Evolutionary conservation across 2,888 invertebrate genomes (phyloP).

Genomic region (Erebia epiphron): DNA sequence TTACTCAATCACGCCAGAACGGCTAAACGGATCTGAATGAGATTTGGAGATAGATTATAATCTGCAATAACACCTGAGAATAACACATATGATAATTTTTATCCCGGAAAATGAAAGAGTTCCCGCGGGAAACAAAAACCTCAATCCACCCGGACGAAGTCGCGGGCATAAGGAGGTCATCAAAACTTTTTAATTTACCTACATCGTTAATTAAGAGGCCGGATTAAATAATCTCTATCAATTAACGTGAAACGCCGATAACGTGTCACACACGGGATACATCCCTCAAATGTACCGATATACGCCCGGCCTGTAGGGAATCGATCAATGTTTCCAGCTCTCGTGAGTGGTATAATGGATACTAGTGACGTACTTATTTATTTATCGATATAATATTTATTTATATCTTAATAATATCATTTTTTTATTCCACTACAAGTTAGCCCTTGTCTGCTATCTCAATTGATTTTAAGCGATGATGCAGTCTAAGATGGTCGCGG

Average conservation of each 20-base stretch:
- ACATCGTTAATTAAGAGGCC: neutral
- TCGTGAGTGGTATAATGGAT: constrained; percentile 61
- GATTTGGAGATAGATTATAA: no score
- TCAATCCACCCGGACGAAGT: no score
- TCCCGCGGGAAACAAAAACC: no score
- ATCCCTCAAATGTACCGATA: constrained; percentile 20
- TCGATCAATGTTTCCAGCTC: constrained; percentile 70
- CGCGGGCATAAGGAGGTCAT: neutral
- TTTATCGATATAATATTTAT: constrained; percentile 30
- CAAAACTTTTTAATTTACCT: neutral
- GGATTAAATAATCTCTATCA: constrained; percentile 33
- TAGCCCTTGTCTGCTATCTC: no score
- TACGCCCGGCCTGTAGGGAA: constrained; percentile 46
- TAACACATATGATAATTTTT: no score
- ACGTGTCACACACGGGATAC: constrained; percentile 2
- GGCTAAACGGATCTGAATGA: no score
- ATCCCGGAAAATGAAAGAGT: no score
- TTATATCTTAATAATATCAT: neutral
- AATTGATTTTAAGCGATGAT: no score
- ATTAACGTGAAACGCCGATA: constrained; percentile 27
- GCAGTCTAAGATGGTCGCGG: no score
- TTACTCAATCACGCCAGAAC: no score
- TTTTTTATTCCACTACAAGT: neutral
- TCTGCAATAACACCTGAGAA: no score
- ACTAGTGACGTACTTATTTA: constrained; percentile 46